Percentiles rank a stretch among this genome's conserved stretches.
phyloP scores from a whole-genome alignment of 2,797 vertebrate genomes.

The Aldrovandia affinis region DNA sequence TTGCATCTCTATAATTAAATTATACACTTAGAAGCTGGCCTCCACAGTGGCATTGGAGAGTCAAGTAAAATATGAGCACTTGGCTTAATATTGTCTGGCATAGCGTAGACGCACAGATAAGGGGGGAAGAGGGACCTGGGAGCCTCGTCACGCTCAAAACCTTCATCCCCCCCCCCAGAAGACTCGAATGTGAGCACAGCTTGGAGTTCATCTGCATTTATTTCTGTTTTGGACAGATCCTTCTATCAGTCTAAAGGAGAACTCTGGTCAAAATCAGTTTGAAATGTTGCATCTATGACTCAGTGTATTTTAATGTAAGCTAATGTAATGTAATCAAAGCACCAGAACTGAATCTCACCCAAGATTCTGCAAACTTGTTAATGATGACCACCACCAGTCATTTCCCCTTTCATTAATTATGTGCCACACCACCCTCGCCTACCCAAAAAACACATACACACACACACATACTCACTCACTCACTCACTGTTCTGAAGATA shows the following conservation, averaged over 20 bases:
- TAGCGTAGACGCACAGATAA: neutral
- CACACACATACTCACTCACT: neutral
- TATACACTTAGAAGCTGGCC: slow-evolving; percentile 42
- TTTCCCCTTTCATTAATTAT: neutral
- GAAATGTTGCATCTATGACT: neutral
- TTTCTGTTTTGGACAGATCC: neutral
- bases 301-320: neutral
- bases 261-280: neutral
- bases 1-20: slow-evolving; percentile 51
- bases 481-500: neutral
- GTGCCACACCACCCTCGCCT: neutral
- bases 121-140: neutral
- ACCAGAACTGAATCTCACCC: neutral
- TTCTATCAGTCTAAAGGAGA: neutral
- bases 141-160: neutral
- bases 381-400: neutral
- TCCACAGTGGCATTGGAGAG: slow-evolving; percentile 32
- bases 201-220: neutral
- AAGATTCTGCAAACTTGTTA: neutral
- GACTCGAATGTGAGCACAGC: slow-evolving; percentile 15
- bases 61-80: slow-evolving; percentile 45
- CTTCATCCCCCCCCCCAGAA: slow-evolving; percentile 18
- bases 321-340: neutral
- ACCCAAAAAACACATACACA: neutral
- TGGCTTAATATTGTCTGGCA: slow-evolving; percentile 36